Percentiles rank a stretch among this genome's conserved stretches.
These are phyloP conservation scores for Pseudachorutes palmiensis DNA, from an alignment of 1,140 invertebrate genomes.

Conservation along the genomic window DNA sequence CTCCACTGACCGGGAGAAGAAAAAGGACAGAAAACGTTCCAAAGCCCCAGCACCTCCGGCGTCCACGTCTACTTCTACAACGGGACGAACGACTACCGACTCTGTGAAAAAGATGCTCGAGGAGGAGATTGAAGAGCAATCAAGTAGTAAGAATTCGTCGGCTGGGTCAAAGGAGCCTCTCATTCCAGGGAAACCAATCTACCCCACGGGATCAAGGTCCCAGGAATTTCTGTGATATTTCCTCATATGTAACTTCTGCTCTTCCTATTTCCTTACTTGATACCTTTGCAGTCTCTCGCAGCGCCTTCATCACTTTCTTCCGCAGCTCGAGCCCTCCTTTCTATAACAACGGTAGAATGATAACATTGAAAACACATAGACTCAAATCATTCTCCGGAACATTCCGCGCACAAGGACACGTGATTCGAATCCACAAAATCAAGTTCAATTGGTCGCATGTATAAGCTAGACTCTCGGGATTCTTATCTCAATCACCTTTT, in stretches of 20 bases:
- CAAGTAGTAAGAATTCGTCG: slow-evolving; percentile 34
- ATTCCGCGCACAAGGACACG: no score
- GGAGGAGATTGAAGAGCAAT: slow-evolving; percentile 43
- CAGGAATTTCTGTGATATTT: slow-evolving; percentile 39
- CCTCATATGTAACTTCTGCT: slow-evolving; percentile 6
- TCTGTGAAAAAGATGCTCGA: slow-evolving; percentile 39
- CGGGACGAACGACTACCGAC: slow-evolving; percentile 28
- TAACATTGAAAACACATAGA: neutral
- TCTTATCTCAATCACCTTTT: no score
- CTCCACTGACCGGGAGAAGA: slow-evolving; percentile 14
- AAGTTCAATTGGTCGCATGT: no score
- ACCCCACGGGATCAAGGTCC: slow-evolving; percentile 35
- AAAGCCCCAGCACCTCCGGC: slow-evolving; percentile 21
- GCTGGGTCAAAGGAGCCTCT: slow-evolving; percentile 37
- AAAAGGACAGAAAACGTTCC: slow-evolving; percentile 19
- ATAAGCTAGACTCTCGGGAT: no score
- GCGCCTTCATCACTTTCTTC: no score
- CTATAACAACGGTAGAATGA: no score
- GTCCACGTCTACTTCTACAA: slow-evolving; percentile 17
- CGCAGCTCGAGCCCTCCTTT: no score
- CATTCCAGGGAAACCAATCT: slow-evolving; percentile 33
- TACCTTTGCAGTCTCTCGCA: no score
- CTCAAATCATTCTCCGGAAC: neutral
- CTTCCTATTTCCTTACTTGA: no score
- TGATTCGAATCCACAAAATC: no score